Percentiles rank a stretch among this genome's conserved stretches.
Evolutionary conservation across 2,797 vertebrate genomes (phyloP).

Genomic region (Cynopterus sphinx): DNA sequence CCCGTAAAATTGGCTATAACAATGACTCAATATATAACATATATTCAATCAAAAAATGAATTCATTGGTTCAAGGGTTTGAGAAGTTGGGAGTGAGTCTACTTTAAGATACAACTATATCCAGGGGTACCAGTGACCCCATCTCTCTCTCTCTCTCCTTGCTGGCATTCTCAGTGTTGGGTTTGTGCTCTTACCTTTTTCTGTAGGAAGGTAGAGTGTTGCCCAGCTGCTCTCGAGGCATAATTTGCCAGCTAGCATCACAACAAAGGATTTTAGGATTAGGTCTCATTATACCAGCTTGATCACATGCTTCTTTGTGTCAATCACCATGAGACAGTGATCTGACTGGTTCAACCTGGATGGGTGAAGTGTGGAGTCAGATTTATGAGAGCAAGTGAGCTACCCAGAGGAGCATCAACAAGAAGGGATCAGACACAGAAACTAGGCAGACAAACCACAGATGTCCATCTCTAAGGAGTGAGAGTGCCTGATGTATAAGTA

Average conservation of each 20-base stretch:
- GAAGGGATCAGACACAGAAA: neutral
- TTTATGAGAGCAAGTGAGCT: neutral
- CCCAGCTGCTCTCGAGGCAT: neutral
- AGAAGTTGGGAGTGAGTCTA: neutral
- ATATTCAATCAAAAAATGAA: neutral
- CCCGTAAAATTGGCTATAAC: neutral
- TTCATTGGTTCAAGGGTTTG: neutral
- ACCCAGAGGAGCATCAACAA: neutral
- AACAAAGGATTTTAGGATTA: neutral
- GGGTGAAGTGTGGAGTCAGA: neutral
- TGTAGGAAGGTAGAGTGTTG: neutral
- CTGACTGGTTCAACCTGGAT: neutral
- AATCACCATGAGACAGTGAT: neutral
- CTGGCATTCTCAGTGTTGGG: neutral
- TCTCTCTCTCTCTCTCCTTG: neutral
- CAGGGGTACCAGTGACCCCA: neutral
- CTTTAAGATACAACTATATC: neutral
- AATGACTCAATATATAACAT: neutral
- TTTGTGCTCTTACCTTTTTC: neutral
- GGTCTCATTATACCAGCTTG: neutral
- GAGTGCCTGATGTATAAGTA: accelerated
- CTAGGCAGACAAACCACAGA: neutral
- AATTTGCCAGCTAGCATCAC: neutral
- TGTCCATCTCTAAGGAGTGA: too few relatives aligned
- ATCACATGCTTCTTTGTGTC: neutral